phyloP scores from a whole-genome alignment of 1,140 invertebrate species.

The Plectrocnemia conspersa region DNA sequence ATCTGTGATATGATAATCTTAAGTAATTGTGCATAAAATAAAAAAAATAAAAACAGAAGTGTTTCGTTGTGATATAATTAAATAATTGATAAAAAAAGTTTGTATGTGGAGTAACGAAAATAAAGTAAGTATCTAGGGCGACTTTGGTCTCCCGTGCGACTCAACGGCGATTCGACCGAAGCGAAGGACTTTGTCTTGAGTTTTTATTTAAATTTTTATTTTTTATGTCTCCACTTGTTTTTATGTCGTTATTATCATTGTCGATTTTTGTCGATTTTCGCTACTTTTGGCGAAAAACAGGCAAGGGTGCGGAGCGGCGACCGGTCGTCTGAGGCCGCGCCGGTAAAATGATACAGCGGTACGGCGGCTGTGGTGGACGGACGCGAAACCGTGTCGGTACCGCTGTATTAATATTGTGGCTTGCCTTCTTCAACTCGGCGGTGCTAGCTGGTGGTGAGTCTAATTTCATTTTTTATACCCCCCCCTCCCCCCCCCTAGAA shows the following conservation, averaged over 20 bases:
- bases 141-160: too few species aligned
- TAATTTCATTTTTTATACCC: background rate
- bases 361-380: slow-evolving; percentile 34
- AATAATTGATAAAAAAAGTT: too few species aligned
- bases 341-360: slow-evolving; percentile 36
- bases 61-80: too few species aligned
- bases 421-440: slow-evolving; percentile 25
- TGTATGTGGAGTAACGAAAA: too few species aligned
- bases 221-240: slow-evolving; percentile 23
- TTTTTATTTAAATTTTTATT: too few species aligned
- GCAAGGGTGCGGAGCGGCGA: slow-evolving; percentile 25
- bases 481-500: too few species aligned
- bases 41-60: too few species aligned
- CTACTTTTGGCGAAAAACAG: slow-evolving; percentile 29
- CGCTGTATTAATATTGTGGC: slow-evolving; percentile 33
- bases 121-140: too few species aligned
- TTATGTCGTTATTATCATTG: slow-evolving; percentile 34
- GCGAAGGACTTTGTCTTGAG: too few species aligned
- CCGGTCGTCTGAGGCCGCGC: slow-evolving; percentile 31
- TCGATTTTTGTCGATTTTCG: slow-evolving; percentile 34
- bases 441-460: slow-evolving; percentile 30
- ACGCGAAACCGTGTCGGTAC: slow-evolving; percentile 29
- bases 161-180: too few species aligned
- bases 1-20: too few species aligned
- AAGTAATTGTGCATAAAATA: too few species aligned